Evolutionary conservation across 2,113 vertebrate species (phyloP).

Genomic region (Mirza zaza): DNA sequence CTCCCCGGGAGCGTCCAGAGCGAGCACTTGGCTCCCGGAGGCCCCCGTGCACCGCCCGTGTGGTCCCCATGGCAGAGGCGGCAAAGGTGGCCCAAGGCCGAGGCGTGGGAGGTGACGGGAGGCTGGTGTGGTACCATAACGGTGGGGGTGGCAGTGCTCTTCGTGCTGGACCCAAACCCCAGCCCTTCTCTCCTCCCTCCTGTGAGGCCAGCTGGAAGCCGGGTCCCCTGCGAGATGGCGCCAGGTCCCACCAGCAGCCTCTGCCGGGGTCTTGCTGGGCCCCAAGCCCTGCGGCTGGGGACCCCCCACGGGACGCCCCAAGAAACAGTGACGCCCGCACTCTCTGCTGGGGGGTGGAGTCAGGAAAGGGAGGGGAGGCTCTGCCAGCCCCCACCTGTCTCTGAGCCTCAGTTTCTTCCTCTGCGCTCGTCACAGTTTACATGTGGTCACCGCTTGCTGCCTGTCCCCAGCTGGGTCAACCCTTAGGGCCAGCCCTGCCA

Average conservation of each 20-base stretch:
- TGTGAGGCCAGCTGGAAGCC: not conserved
- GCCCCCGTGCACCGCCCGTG: not conserved
- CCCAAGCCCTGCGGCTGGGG: not conserved
- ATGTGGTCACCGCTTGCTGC: rapidly evolving
- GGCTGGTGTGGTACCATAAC: not conserved
- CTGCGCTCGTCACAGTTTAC: too few relatives aligned
- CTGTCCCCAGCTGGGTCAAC: rapidly evolving
- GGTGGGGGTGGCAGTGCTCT: not conserved
- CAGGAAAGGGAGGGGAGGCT: not conserved
- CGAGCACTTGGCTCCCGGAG: rapidly evolving
- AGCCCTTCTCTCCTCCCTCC: not conserved
- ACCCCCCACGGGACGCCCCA: not conserved
- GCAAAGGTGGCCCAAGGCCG: rapidly evolving
- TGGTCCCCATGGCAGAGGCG: rapidly evolving
- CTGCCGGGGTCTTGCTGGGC: rapidly evolving
- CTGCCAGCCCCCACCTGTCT: not conserved
- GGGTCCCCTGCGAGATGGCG: not conserved
- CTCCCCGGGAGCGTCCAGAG: rapidly evolving
- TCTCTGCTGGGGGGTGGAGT: too few relatives aligned
- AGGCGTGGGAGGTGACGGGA: rapidly evolving
- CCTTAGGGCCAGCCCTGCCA: rapidly evolving
- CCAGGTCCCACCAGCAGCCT: not conserved
- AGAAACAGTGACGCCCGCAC: rapidly evolving
- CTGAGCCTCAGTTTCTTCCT: not conserved
- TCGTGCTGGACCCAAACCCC: rapidly evolving